Evolutionary conservation across 2,797 vertebrate genomes (phyloP).

Genomic region (Urophycis tenuis): DNA sequence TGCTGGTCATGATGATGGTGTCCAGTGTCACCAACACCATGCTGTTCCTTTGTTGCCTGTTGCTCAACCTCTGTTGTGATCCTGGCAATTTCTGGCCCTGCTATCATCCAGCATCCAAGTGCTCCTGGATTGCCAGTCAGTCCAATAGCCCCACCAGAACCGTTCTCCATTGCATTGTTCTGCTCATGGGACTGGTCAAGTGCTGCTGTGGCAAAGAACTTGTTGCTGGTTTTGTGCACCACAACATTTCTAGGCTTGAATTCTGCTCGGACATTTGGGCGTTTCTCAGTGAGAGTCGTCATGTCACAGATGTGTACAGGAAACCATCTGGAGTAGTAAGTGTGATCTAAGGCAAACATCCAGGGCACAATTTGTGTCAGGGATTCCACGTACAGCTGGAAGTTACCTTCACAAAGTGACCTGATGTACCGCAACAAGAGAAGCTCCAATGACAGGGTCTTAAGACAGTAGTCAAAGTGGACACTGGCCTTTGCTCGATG

Average conservation of each 20-base stretch:
- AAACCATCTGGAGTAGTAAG: too few relatives aligned
- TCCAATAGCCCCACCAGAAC: constrained; percentile 6
- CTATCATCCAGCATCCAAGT: constrained; percentile 1
- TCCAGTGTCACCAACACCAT: not conserved
- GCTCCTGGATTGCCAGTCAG: constrained; percentile 2
- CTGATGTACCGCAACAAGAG: too few relatives aligned
- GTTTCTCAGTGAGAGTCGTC: not conserved
- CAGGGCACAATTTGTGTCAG: too few relatives aligned
- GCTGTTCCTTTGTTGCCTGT: not conserved
- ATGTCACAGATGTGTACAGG: too few relatives aligned
- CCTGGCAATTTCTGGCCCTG: constrained; percentile 2
- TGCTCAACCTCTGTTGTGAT: not conserved
- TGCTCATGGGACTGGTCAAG: not conserved
- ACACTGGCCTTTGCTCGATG: too few relatives aligned
- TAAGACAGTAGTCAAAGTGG: too few relatives aligned
- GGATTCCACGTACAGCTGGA: too few relatives aligned
- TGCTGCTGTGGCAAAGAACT: not conserved
- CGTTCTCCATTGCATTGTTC: not conserved
- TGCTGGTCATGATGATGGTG: not conserved
- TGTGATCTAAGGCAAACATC: too few relatives aligned
- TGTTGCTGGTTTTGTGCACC: not conserved
- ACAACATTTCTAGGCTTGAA: not conserved
- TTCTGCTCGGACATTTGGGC: constrained; percentile 4
- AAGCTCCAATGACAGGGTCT: too few relatives aligned
- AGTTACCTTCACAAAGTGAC: too few relatives aligned